Conservation (phyloP, 1,140 invertebrate genomes). For the Odontomachus brunneus region DNA sequence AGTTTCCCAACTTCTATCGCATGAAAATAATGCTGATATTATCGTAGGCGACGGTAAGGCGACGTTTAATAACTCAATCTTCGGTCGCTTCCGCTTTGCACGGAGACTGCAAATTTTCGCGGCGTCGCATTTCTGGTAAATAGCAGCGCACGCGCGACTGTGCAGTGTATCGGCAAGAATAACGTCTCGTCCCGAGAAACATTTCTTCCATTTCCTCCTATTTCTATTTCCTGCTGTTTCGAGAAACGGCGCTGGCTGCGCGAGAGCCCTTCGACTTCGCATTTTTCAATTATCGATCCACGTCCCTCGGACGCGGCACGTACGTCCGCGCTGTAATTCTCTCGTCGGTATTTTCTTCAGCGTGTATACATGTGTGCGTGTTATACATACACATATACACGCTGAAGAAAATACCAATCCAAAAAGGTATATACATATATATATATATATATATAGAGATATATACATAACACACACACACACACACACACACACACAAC, state of each 20-base stretch:
- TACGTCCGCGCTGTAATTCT: slow-evolving; percentile 35
- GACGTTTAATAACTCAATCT: not conserved
- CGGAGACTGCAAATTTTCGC: not conserved
- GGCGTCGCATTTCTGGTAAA: slow-evolving; percentile 14
- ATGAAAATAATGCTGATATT: too few species aligned
- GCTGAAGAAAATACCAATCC: too few species aligned
- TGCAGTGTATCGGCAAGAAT: slow-evolving; percentile 39
- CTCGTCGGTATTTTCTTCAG: slow-evolving; percentile 26
- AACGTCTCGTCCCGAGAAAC: slow-evolving; percentile 37
- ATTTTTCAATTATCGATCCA: slow-evolving; percentile 59
- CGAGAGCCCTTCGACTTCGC: slow-evolving; percentile 44
- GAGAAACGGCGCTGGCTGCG: slow-evolving; percentile 40
- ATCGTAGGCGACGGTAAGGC: too few species aligned
- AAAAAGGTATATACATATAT: too few species aligned
- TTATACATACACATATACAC: too few species aligned
- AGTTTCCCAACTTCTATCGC: too few species aligned
- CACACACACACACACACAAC: too few species aligned
- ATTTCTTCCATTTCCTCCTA: slow-evolving; percentile 46
- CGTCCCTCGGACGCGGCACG: slow-evolving; percentile 41
- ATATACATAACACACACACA: too few species aligned
- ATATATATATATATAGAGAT: too few species aligned
- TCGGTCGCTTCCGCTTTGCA: not conserved
- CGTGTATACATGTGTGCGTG: not conserved
- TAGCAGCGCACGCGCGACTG: slow-evolving; percentile 1
- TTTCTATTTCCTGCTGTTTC: slow-evolving; percentile 47